Conservation (phyloP, 37 sponge, comb jelly and placozoan genomes). For the Diacarnus erythraeanus region DNA sequence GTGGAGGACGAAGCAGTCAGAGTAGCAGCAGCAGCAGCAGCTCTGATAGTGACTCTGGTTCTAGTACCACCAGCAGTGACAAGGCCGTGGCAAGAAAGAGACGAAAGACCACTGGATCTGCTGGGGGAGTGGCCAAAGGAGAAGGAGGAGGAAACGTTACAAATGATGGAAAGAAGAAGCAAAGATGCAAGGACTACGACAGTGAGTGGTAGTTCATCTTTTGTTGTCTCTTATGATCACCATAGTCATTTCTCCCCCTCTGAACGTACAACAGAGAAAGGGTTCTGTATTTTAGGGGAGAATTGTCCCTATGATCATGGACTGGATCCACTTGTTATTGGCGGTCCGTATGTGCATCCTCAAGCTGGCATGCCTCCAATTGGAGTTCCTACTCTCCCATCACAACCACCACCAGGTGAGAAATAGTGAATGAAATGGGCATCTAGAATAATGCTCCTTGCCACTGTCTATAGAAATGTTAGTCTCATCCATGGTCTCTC, state of each 20-base stretch:
- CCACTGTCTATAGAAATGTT: background rate
- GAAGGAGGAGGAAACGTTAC: slow-evolving; percentile 5
- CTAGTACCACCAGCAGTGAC: slow-evolving; percentile 20
- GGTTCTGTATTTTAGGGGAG: slow-evolving; percentile 93
- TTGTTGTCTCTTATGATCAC: background rate
- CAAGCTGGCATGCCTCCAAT: slow-evolving; percentile 20
- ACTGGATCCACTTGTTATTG: slow-evolving; percentile 83
- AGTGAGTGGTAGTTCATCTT: slow-evolving; percentile 43
- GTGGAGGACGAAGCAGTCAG: slow-evolving; percentile 1
- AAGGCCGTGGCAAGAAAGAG: background rate
- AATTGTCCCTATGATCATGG: slow-evolving; percentile 97
- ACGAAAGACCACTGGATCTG: slow-evolving; percentile 1
- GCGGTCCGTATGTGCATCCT: slow-evolving; percentile 56
- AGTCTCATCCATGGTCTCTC: slow-evolving; percentile 18
- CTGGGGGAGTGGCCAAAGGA: no score
- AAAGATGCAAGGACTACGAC: slow-evolving; percentile 89
- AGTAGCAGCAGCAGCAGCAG: slow-evolving; percentile 12
- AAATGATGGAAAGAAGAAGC: slow-evolving; percentile 18
- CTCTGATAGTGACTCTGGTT: slow-evolving; percentile 31
- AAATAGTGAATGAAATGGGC: background rate
- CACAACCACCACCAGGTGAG: slow-evolving; percentile 8
- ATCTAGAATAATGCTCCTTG: background rate
- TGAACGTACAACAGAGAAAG: slow-evolving; percentile 76
- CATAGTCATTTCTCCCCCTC: background rate
- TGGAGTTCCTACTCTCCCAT: slow-evolving; percentile 24